phyloP scores from a whole-genome alignment of 92 coral and sea anemone species.

The Actinostola sp. region DNA sequence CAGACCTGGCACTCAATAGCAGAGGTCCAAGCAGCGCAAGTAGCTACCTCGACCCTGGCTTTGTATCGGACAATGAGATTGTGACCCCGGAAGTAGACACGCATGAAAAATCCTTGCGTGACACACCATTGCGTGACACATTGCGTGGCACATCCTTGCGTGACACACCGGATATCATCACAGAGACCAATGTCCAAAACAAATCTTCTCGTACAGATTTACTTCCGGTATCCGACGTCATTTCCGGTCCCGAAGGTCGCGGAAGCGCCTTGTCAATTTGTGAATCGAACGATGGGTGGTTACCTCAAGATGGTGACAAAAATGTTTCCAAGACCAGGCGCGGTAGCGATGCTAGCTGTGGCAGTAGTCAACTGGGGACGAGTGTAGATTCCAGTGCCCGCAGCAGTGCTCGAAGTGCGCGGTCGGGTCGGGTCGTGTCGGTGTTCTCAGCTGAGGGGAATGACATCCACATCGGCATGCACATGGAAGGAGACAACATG shows the following conservation, averaged over 20 bases:
- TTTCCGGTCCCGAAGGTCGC: conserved; percentile 56
- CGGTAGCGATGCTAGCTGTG: conserved; percentile 75
- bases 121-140: no score
- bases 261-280: conserved; percentile 62
- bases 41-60: conserved; percentile 73
- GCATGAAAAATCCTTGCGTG: conserved; percentile 33
- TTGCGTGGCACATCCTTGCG: no score
- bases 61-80: conserved; percentile 62
- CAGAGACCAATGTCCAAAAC: conserved; percentile 16
- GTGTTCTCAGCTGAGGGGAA: conserved; percentile 76
- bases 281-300: conserved; percentile 71
- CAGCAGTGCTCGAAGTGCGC: conserved; percentile 42
- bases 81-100: conserved; percentile 45
- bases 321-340: conserved; percentile 42
- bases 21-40: conserved; percentile 71
- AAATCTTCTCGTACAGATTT: neutral
- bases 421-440: conserved; percentile 60
- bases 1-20: conserved; percentile 55
- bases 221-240: conserved; percentile 36
- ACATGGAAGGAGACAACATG: conserved; percentile 69
- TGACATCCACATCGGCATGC: conserved; percentile 75
- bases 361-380: conserved; percentile 70
- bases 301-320: conserved; percentile 46
- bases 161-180: conserved; percentile 28
- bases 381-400: conserved; percentile 62